Evolutionary conservation across 2,888 invertebrate genomes (phyloP), one percentile per base, ranked within the genome.

Genomic region (Idaea aversata): DNA sequence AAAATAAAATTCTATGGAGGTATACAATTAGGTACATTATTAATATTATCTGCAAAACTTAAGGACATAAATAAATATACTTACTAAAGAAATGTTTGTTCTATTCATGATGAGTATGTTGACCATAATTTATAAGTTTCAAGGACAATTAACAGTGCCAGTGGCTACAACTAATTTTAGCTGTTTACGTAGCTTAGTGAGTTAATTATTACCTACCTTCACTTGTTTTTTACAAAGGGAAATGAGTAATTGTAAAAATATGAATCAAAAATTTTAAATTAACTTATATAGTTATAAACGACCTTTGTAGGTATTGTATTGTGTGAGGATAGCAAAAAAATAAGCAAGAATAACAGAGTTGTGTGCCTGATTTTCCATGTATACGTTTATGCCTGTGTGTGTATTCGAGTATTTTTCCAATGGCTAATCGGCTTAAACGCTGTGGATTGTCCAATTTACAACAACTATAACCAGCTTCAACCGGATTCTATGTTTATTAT

Each of bases 401-500:
- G 10, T 47, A 47, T 36, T 36, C 13, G 47, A 62, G 61, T 73
- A 66, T 67, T 66, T 58, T 65, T 65, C 62, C 64, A 62, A 5
- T 47, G 47, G 47, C 47, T 47, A 10, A 47, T 47, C 47, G 47
- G 13, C 47, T 47, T 47, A 5, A 47, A 47, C 47, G 47, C 47
- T 47, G 47, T 10, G 13, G 47, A 47, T 47, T 47, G 47, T 47
- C 47, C 47, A 10, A 47, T 47, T 47, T 13, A 47, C 47, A 47
- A 47, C 47, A 34, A 65, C 59, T 65, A 10, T 10, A 69, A 66
- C 67, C 61, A 65, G 66, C 63, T 70, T 16, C n/a, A 71, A 67
- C 70, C 61, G 63, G 71, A 70, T 70, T 59, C n/a, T 62, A 63
- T 69, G 64, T 70, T 71, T 69, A 64, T 70, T 65, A 70, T 71